Conservation (phyloP, 2,888 invertebrate species). For the Nineta flava region DNA sequence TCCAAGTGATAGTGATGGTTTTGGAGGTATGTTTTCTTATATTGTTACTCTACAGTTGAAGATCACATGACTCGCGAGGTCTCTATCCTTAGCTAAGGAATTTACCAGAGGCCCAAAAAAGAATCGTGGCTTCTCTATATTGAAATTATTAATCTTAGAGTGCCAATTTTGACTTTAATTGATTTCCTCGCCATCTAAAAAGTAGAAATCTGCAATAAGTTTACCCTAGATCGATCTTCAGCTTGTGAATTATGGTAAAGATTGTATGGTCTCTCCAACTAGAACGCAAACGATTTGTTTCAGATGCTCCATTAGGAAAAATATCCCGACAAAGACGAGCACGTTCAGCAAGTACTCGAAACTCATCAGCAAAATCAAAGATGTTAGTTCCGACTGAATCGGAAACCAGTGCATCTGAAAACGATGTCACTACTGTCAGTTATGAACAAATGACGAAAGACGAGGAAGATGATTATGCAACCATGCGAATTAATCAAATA, state of each 20-base stretch:
- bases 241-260: no score
- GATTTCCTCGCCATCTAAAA: no score
- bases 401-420: slow-evolving; percentile 26
- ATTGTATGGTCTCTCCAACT: no score
- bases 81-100: no score
- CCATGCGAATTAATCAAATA: slow-evolving; percentile 21
- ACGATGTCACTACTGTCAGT: slow-evolving; percentile 10
- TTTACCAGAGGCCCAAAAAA: no score
- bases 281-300: slow-evolving; percentile 9
- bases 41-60: no score
- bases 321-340: slow-evolving; percentile 50
- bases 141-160: no score
- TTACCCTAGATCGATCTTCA: no score
- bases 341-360: slow-evolving; percentile 37
- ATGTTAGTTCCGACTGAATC: slow-evolving; percentile 15
- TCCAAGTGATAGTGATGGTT: slow-evolving; percentile 48
- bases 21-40: slow-evolving; percentile 20
- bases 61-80: no score
- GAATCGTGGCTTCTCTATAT: no score
- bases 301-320: slow-evolving; percentile 48
- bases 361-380: slow-evolving; percentile 22
- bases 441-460: slow-evolving; percentile 6
- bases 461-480: slow-evolving; percentile 19
- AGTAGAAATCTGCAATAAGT: no score
- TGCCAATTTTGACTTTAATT: no score